Conservation (phyloP, 92 coral and sea anemone genomes). For the Galaxea fascicularis region DNA sequence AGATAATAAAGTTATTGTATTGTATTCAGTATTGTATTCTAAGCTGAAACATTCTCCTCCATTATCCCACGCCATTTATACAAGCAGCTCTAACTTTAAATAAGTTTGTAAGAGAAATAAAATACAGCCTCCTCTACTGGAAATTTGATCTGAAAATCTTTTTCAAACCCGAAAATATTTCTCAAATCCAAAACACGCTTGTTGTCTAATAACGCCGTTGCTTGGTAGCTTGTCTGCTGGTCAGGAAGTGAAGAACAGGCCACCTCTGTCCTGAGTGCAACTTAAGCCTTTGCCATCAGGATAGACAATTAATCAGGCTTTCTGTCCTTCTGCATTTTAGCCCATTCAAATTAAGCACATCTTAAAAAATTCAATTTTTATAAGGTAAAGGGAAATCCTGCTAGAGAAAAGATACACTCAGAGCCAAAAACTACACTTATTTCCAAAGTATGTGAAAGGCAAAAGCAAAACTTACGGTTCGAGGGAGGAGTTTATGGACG, state of each 20-base stretch:
- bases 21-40: too few species aligned
- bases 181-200: not conserved
- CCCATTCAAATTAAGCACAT: not conserved
- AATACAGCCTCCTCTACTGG: not conserved
- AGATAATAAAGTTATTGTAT: too few species aligned
- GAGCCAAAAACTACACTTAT: too few species aligned
- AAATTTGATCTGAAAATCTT: constrained; percentile 6
- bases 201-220: not conserved
- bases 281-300: not conserved
- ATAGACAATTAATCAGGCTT: not conserved
- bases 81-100: too few species aligned
- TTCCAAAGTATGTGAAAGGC: not conserved
- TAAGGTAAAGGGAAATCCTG: too few species aligned
- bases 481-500: not conserved
- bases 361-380: not conserved
- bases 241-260: not conserved
- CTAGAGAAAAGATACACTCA: too few species aligned
- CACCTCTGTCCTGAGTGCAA: too few species aligned
- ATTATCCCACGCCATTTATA: too few species aligned
- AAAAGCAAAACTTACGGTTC: not conserved
- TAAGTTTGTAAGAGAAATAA: too few species aligned
- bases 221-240: not conserved
- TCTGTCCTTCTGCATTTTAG: not conserved
- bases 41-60: too few species aligned
- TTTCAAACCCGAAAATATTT: not conserved